Percentiles rank a stretch among this genome's conserved stretches.
These are phyloP conservation scores for Eremophila alpestris DNA, from an alignment of 2,797 vertebrate genomes.

Conservation along the genomic window DNA sequence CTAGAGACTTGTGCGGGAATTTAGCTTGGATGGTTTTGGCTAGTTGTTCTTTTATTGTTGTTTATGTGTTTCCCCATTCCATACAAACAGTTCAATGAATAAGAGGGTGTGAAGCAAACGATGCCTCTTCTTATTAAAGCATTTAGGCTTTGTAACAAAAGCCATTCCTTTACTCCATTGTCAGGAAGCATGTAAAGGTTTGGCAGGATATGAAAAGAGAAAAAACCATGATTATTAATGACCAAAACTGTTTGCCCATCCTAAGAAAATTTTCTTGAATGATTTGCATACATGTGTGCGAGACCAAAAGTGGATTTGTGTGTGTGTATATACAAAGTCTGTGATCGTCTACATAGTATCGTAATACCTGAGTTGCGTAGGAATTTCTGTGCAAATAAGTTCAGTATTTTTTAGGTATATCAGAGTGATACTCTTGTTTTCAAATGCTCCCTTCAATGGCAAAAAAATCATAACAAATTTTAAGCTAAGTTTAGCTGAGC, in stretches of 20 bases:
- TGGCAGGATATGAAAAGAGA: neutral
- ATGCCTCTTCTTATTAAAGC: neutral
- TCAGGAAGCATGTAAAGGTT: neutral
- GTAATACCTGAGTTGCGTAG: neutral
- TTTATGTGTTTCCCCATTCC: neutral
- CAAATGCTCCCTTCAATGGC: neutral
- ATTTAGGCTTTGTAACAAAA: neutral
- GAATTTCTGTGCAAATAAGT: neutral
- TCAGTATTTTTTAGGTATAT: neutral
- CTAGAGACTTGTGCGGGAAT: neutral
- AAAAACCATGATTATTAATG: neutral
- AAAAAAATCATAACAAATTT: neutral
- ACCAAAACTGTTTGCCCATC: neutral
- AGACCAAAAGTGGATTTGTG: neutral
- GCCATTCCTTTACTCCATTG: neutral
- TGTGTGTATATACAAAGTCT: neutral
- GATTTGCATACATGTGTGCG: neutral
- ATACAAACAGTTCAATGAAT: neutral
- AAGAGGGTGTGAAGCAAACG: neutral
- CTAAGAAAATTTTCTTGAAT: neutral
- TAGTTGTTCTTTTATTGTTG: neutral
- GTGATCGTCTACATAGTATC: neutral
- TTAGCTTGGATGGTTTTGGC: neutral
- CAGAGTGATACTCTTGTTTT: neutral
- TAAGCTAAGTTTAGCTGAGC: neutral